Percentiles rank a stretch among this genome's conserved stretches.
Conservation (phyloP, 2,888 invertebrate species). For the Capitulum mitella region DNA sequence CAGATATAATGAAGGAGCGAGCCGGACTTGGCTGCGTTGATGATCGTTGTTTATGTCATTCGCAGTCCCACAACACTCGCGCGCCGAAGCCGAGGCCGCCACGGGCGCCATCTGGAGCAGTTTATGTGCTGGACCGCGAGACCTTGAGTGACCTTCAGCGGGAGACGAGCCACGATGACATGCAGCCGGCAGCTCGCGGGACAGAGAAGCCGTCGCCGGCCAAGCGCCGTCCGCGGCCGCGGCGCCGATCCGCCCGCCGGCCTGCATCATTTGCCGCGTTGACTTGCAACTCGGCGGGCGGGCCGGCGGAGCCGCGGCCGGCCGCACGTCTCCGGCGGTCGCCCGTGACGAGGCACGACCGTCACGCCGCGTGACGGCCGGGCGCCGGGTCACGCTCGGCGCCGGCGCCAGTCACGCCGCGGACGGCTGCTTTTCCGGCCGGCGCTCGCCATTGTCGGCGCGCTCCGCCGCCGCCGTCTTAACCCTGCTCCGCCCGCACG, state of each 20-base stretch:
- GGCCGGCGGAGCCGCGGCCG: neutral
- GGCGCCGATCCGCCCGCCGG: neutral
- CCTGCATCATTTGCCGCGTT: neutral
- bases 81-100: too few species aligned
- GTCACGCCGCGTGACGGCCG: neutral
- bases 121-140: too few species aligned
- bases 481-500: too few species aligned
- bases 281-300: neutral
- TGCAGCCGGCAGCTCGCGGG: neutral
- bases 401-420: constrained; percentile 8
- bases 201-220: neutral
- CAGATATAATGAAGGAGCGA: too few species aligned
- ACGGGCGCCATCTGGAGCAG: too few species aligned
- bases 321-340: neutral
- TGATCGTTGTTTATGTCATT: too few species aligned
- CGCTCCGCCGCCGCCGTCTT: neutral
- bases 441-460: neutral
- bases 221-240: neutral
- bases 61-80: too few species aligned
- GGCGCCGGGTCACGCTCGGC: neutral
- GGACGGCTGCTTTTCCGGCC: neutral
- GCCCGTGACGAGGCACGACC: neutral
- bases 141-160: neutral
- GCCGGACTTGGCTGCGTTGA: too few species aligned
- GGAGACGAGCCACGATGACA: neutral